phyloP scores from a whole-genome alignment of 2,888 invertebrate species.

The Pseudococcus jackbeardsleyi region DNA sequence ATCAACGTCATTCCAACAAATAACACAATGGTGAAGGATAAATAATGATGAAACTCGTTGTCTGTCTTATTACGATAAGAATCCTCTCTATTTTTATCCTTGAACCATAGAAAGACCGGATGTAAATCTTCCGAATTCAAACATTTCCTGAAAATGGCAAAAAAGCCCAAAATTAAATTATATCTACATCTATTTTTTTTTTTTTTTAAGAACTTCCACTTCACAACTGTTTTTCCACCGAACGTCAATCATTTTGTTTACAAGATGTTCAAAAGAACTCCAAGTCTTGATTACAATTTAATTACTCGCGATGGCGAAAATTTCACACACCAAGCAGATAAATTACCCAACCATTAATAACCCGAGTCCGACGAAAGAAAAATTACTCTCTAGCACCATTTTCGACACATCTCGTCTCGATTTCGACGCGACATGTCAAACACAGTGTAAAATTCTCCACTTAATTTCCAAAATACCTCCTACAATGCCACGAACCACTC shows the following conservation, averaged over 20 bases:
- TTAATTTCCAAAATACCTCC: neutral
- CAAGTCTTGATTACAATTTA: neutral
- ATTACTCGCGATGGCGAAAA: neutral
- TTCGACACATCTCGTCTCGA: neutral
- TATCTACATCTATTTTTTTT: no score
- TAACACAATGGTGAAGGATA: constrained; percentile 82
- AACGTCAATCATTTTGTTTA: constrained; percentile 6
- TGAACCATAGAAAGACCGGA: constrained; percentile 86
- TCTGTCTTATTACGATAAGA: constrained; percentile 86
- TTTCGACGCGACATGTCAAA: neutral
- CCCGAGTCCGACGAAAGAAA: neutral
- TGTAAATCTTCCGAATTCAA: constrained; percentile 81
- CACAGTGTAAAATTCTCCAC: neutral
- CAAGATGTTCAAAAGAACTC: neutral
- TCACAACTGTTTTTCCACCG: neutral
- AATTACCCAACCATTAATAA: neutral
- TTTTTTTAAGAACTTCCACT: neutral
- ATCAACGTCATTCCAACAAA: constrained; percentile 84
- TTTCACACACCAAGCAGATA: neutral
- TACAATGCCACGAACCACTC: neutral
- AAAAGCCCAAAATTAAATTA: neutral
- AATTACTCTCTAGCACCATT: neutral
- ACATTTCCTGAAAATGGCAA: constrained; percentile 73
- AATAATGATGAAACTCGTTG: constrained; percentile 87
- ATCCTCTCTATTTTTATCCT: constrained; percentile 79